Percentiles rank a stretch among this genome's conserved stretches.
phyloP scores from a whole-genome alignment of 2,888 invertebrate genomes.

The Mythimna ferrago region DNA sequence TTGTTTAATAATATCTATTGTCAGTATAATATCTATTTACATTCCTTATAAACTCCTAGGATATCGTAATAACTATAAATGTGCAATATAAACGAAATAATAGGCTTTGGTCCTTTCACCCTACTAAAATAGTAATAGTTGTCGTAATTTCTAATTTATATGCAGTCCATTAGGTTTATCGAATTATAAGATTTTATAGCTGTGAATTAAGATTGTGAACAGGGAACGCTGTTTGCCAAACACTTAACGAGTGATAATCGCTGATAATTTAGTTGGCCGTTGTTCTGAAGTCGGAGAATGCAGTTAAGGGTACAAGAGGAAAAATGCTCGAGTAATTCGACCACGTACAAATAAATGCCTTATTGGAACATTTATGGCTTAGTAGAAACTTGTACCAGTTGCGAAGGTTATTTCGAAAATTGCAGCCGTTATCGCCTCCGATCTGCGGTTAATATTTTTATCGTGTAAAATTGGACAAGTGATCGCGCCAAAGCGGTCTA shows the following conservation, averaged over 20 bases:
- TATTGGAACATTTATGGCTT: conserved; percentile 56
- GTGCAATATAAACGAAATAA: conserved; percentile 40
- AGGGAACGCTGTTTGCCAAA: conserved; percentile 50
- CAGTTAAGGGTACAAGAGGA: conserved; percentile 37
- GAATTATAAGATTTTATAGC: conserved; percentile 61
- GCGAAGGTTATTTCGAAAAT: conserved; percentile 56
- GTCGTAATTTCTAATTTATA: conserved; percentile 65
- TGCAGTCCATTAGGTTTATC: conserved; percentile 63
- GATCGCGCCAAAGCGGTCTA: conserved; percentile 67
- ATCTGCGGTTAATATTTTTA: conserved; percentile 62
- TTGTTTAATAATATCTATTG: conserved; percentile 15
- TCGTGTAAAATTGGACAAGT: conserved; percentile 64
- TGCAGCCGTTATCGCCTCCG: conserved; percentile 57
- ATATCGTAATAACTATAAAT: conserved; percentile 51
- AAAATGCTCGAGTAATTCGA: conserved; percentile 50
- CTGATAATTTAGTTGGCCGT: conserved; percentile 56
- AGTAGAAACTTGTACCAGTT: conserved; percentile 42
- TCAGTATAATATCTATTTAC: conserved; percentile 6
- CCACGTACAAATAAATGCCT: conserved; percentile 58
- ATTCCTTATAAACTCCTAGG: conserved; percentile 29
- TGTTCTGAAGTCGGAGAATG: conserved; percentile 30
- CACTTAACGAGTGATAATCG: conserved; percentile 63
- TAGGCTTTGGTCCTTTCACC: conserved; percentile 56
- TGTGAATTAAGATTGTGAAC: conserved; percentile 49
- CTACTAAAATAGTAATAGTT: conserved; percentile 57